Conservation (phyloP, 2,113 vertebrate genomes). For the Climacteris rufus region DNA sequence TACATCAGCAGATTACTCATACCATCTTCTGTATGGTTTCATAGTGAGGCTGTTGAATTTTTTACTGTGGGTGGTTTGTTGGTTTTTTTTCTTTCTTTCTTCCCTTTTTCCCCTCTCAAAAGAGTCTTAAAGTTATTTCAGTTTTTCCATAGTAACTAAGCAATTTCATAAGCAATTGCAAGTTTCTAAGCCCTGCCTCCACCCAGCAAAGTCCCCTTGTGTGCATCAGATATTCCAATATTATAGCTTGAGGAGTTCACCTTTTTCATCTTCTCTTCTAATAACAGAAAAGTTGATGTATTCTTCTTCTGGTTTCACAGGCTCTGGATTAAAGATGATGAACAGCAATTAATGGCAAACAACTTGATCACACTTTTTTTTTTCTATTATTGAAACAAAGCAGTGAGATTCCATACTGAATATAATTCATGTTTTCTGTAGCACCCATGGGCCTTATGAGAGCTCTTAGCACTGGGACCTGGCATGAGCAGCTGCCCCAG, state of each 20-base stretch:
- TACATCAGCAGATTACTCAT: neutral
- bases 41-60: neutral
- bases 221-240: neutral
- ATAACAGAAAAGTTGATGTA: constrained; percentile 13
- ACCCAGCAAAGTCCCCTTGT: neutral
- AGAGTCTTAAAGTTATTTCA: neutral
- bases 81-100: neutral
- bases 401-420: neutral
- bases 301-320: neutral
- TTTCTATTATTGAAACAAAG: neutral
- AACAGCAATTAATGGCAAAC: neutral
- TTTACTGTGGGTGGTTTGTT: neutral
- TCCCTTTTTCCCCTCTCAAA: accelerated
- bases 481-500: neutral
- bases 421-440: neutral
- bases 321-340: constrained; percentile 18
- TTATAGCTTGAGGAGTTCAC: neutral
- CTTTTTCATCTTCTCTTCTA: constrained; percentile 20
- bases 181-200: neutral
- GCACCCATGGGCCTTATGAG: neutral
- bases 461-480: neutral
- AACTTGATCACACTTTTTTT: neutral
- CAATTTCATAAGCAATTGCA: neutral
- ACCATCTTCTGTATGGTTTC: neutral
- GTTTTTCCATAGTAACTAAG: neutral